Conservation (phyloP, 2,888 invertebrate genomes). For the Cryptosula pallasiana region DNA sequence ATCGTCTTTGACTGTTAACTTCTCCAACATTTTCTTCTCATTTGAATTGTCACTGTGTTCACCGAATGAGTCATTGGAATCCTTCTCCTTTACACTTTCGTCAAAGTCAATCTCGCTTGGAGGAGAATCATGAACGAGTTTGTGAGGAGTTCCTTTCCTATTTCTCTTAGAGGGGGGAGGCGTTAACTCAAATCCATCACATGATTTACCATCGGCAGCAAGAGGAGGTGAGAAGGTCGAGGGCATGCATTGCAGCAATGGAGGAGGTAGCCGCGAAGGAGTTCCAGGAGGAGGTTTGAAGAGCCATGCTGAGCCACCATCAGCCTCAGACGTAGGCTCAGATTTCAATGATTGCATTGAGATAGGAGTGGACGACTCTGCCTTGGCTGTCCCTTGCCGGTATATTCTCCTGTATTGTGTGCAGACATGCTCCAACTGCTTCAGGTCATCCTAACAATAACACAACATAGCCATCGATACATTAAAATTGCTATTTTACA, state of each 20-base stretch:
- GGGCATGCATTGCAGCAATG: neutral
- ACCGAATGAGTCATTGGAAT: neutral
- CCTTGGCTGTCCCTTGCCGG: neutral
- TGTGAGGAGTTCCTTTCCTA: constrained; percentile 17
- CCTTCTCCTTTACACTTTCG: neutral
- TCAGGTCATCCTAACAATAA: neutral
- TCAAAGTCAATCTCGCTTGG: neutral
- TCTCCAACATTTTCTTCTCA: neutral
- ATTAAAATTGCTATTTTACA: too few relatives aligned
- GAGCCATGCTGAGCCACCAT: constrained; percentile 11
- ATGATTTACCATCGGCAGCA: neutral
- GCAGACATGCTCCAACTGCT: constrained; percentile 14
- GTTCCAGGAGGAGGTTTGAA: neutral
- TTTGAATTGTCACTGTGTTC: neutral
- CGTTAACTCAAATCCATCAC: neutral
- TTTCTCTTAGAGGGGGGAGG: neutral
- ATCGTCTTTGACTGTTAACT: too few relatives aligned
- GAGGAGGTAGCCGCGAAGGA: neutral
- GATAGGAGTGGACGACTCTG: neutral
- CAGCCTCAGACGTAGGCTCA: neutral
- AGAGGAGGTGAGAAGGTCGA: neutral
- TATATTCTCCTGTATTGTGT: neutral
- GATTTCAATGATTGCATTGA: neutral
- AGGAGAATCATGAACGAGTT: neutral
- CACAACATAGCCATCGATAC: too few relatives aligned